These are phyloP conservation scores for Pimephales promelas DNA, from an alignment of 2,113 vertebrate species.

Conservation along the genomic window DNA sequence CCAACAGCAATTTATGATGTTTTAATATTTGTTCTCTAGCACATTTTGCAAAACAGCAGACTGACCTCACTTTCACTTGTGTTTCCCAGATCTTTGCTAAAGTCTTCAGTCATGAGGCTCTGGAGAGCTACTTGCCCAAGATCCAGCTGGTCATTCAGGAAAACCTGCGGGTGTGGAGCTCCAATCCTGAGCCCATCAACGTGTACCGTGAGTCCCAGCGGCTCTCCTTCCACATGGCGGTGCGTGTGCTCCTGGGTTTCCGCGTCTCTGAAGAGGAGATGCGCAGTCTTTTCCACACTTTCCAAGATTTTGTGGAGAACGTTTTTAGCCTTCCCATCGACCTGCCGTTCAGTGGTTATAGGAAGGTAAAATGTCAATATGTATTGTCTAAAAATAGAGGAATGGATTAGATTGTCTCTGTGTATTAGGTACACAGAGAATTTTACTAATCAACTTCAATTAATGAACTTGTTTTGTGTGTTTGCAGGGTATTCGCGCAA, in stretches of 20 bases:
- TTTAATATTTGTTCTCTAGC: neutral
- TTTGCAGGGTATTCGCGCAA: slow-evolving; percentile 88
- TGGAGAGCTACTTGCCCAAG: slow-evolving; percentile 95
- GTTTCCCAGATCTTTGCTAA: slow-evolving; percentile 89
- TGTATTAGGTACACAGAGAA: neutral
- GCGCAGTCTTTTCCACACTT: slow-evolving; percentile 86
- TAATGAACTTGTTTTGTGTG: neutral
- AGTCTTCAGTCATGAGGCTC: slow-evolving; percentile 94
- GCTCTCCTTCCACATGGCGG: slow-evolving; percentile 94
- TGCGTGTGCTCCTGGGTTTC: slow-evolving; percentile 93
- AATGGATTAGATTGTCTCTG: neutral
- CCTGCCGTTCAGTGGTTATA: slow-evolving; percentile 93
- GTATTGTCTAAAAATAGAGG: neutral
- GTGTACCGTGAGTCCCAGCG: slow-evolving; percentile 95
- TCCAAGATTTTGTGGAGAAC: slow-evolving; percentile 96
- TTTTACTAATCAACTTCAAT: neutral
- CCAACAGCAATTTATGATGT: neutral
- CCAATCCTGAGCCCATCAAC: slow-evolving; percentile 88
- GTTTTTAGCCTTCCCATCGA: slow-evolving; percentile 96
- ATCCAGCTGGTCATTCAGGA: slow-evolving; percentile 97
- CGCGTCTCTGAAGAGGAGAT: slow-evolving; percentile 91
- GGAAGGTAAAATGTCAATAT: slow-evolving; percentile 79
- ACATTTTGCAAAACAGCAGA: neutral
- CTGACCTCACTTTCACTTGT: slow-evolving; percentile 4
- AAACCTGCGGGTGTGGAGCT: slow-evolving; percentile 91